phyloP scores from a whole-genome alignment of 2,797 vertebrate genomes.

The Ciconia nigra region DNA sequence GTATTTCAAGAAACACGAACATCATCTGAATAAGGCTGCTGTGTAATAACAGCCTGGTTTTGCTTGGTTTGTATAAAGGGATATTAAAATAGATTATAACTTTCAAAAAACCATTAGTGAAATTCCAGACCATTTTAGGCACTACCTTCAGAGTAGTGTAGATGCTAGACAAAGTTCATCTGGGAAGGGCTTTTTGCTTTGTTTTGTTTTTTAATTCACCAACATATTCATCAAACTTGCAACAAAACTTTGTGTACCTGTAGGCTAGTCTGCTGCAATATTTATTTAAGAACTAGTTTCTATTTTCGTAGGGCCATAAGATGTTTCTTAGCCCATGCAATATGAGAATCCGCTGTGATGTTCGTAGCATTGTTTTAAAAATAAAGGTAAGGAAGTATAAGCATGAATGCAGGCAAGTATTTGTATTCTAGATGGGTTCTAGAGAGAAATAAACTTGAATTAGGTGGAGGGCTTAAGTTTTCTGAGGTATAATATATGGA shows the following conservation, averaged over 20 bases:
- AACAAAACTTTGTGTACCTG: neutral
- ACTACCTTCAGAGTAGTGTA: neutral
- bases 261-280: neutral
- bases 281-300: neutral
- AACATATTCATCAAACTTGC: neutral
- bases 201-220: neutral
- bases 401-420: neutral
- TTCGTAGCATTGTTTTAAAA: neutral
- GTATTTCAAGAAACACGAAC: constrained; percentile 43
- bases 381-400: neutral
- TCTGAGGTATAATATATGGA: neutral
- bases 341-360: neutral
- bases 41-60: neutral
- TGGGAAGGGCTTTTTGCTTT: neutral
- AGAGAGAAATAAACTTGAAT: neutral
- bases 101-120: constrained; percentile 34
- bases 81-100: neutral
- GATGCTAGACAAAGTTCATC: neutral
- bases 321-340: neutral
- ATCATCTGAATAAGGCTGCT: constrained; percentile 3
- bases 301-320: neutral
- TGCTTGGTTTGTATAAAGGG: neutral
- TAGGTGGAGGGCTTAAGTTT: neutral
- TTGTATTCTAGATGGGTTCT: neutral
- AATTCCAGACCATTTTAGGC: neutral